Evolutionary conservation across 2,888 invertebrate species (phyloP), one percentile per base, ranked within the genome.

Genomic region (Nysson spinosus): DNA sequence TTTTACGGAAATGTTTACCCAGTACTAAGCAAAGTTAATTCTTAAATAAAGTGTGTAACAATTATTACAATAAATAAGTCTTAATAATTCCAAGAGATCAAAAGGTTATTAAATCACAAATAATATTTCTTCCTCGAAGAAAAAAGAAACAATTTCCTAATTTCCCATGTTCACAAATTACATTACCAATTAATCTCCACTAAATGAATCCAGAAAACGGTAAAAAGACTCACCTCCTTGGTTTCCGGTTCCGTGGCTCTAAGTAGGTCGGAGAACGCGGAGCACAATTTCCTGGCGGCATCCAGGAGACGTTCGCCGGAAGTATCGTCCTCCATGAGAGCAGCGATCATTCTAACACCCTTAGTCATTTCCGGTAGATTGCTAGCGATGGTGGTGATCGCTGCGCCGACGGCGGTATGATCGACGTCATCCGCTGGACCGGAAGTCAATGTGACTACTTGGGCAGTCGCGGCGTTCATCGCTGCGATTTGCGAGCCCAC

Each of bases 381-480:
- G 80, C 94, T 95, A 24, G 98, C 96, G 80, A 99, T 99, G 46
- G 98, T 98, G 6, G 96, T 96, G 68, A 99, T 97, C 20, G 99
- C 99, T 0, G 97, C 96, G 0, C 98, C 98, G 0, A 99, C 97
- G 0, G 97, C 96, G 3, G 95, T 95, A 85, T 97, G 96, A 88
- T 98, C 98, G 5, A 98, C 95, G 77, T 98, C 97, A 72, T 96
- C 96, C 0, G 93, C 92, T 0, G 92, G 89, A 2, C 92, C 93
- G 1, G 94, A 94, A 0, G 97, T 97, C 56, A 95, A 89, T 0
- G 96, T 96, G 57, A 98, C 95, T 44, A 98, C 95, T 88, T 98
- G 97, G 5, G 99, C 99, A 0, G 99, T 99, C 54, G 99, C 99
- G 0, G 99, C 99, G 88, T 96, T 99, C 98, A 99, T 99, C 58